Base-by-base conservation (phyloP, 2,888 invertebrate genomes). In the Laspeyria flexula region DNA sequence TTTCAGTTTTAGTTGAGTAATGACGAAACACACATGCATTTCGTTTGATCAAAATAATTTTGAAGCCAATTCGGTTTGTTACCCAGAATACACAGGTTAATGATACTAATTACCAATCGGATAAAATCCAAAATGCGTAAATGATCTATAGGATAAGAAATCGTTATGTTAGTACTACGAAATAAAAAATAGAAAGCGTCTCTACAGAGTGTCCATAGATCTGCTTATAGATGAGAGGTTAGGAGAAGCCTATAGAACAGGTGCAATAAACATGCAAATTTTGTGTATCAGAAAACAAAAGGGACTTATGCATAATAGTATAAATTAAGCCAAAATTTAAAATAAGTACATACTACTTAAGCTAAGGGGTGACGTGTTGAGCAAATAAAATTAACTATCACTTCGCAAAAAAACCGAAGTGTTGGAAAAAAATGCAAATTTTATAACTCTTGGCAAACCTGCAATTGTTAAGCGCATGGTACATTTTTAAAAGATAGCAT, bases 361-460 rank as follows among this genome's bases (percentile, higher is more conserved):
- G 76, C 78, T 58, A 61, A 65, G 68, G 74, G 71, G 71, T 68
- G 74, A 75, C 51, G 59, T 55, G 73, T 79, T 75, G 72, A 73
- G 84, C 81, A 84, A 85, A 80, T 63, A 43, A 79, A 77, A 57
- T 46, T 38, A 62, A 71, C 55, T 47, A 70, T 75, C 73, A 78
- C 73, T 75, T 70, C 74, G 79, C 77, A 81, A 80, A 79, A 64
- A 52, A 85, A 75, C 50, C 61, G 68, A 79, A 83, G 78, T 82
- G 74, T 81, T 81, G 88, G 88, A 90, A 90, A 91, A 90, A 86
- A 91, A 90, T 90, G 91, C 91, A 81, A 91, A 91, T 90, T 91
- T 91, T 90, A 87, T 71, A 90, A 91, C 89, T 85, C 81, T 86
- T 90, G 91, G 91, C 91, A 91, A 91, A 90, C 90, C 90, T 91